Conservation (phyloP, 2,113 vertebrate genomes). For the Lepidothrix coronata region DNA sequence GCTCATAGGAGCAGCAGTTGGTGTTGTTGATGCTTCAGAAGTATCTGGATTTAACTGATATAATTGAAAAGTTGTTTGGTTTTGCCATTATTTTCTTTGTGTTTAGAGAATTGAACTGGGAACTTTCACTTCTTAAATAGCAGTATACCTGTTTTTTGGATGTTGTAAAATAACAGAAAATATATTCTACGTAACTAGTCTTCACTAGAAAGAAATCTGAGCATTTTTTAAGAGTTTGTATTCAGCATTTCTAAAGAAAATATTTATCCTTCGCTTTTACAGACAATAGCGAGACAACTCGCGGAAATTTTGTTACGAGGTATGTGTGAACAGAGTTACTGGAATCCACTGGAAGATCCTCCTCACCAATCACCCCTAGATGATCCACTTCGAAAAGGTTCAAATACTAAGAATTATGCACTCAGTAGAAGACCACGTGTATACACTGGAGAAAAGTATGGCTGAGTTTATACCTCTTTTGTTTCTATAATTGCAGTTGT, state of each 20-base stretch:
- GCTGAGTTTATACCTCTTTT: not conserved
- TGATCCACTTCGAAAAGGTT: slow-evolving; percentile 85
- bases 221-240: not conserved
- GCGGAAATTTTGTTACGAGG: slow-evolving; percentile 96
- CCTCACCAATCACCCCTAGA: slow-evolving; percentile 92
- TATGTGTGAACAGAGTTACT: slow-evolving; percentile 99
- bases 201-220: not conserved
- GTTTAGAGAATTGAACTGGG: not conserved
- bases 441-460: slow-evolving; percentile 96
- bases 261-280: slow-evolving; percentile 26
- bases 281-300: slow-evolving; percentile 97
- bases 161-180: not conserved
- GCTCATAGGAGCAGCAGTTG: not conserved
- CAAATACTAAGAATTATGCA: slow-evolving; percentile 84
- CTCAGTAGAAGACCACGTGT: slow-evolving; percentile 87
- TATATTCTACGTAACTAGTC: not conserved
- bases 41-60: not conserved
- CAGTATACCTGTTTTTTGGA: not conserved
- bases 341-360: slow-evolving; percentile 94
- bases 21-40: not conserved
- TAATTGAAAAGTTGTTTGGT: not conserved
- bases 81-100: not conserved
- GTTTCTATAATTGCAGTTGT: not conserved
- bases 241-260: not conserved
- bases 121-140: not conserved